Evolutionary conservation across 2,113 vertebrate species (phyloP).

Genomic region (Protobothrops mucrosquamatus): DNA sequence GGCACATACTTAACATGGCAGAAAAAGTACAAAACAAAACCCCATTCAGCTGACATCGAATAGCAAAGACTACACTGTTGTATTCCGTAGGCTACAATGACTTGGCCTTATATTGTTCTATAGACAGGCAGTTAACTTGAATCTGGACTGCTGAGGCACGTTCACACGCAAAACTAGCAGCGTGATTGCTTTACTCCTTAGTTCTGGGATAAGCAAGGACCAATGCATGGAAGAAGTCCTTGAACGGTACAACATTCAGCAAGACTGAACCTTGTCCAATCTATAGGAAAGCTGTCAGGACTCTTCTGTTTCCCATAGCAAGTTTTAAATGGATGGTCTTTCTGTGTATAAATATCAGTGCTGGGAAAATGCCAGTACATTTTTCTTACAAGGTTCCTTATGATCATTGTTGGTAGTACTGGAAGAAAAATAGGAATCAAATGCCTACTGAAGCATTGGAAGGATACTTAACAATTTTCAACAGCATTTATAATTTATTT

Average conservation of each 20-base stretch:
- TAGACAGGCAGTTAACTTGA: slow-evolving; percentile 48
- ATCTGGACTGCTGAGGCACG: slow-evolving; percentile 19
- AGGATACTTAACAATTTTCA: neutral
- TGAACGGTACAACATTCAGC: neutral
- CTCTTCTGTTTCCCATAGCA: neutral
- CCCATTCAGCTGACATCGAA: slow-evolving; percentile 62
- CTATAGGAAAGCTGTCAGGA: neutral
- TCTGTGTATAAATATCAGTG: neutral
- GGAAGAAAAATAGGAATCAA: neutral
- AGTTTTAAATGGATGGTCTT: neutral
- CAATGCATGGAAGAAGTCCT: neutral
- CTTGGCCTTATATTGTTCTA: slow-evolving; percentile 46
- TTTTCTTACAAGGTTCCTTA: neutral
- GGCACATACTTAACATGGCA: slow-evolving; percentile 73
- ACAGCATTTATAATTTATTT: neutral
- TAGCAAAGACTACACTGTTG: slow-evolving; percentile 56
- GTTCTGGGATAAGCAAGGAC: neutral
- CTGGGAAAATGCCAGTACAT: neutral
- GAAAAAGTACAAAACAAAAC: slow-evolving; percentile 65
- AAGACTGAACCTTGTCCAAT: neutral
- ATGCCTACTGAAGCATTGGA: neutral
- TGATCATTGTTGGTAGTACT: neutral
- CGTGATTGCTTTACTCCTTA: neutral
- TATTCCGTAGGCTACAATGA: slow-evolving; percentile 57
- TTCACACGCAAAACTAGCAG: neutral